These are phyloP conservation scores for Octopus sinensis DNA, from an alignment of 1,140 invertebrate genomes.

Conservation along the genomic window DNA sequence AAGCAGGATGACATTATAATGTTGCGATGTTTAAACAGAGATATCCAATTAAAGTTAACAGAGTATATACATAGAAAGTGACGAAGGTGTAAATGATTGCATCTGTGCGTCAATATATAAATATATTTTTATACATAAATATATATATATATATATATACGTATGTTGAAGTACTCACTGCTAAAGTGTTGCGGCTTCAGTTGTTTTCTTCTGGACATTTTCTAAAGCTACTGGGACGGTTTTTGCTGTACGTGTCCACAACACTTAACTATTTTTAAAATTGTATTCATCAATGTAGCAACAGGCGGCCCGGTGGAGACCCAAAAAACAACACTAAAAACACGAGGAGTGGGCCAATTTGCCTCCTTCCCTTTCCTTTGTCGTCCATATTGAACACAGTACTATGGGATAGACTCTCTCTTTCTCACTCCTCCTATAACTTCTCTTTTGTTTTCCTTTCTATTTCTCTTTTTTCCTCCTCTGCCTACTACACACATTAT, in stretches of 20 bases:
- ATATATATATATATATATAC: background rate
- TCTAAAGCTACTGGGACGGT: constrained; percentile 15
- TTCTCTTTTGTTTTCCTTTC: background rate
- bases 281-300: background rate
- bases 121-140: background rate
- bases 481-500: background rate
- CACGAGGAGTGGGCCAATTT: constrained; percentile 10
- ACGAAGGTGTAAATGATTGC: background rate
- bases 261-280: too few relatives aligned
- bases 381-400: constrained; percentile 39
- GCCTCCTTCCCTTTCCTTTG: constrained; percentile 31
- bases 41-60: too few relatives aligned
- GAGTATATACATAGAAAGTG: too few relatives aligned
- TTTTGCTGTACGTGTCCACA: background rate
- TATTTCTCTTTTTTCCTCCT: background rate
- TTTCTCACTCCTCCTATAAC: background rate
- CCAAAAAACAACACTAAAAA: background rate
- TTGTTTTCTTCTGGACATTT: constrained; percentile 47
- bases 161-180: constrained; percentile 34
- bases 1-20: too few relatives aligned
- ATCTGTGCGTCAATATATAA: background rate
- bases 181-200: constrained; percentile 40
- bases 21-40: too few relatives aligned
- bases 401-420: constrained; percentile 38
- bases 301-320: background rate